Evolutionary conservation across 1,140 invertebrate species (phyloP).

Genomic region (Oedothorax gibbosus): DNA sequence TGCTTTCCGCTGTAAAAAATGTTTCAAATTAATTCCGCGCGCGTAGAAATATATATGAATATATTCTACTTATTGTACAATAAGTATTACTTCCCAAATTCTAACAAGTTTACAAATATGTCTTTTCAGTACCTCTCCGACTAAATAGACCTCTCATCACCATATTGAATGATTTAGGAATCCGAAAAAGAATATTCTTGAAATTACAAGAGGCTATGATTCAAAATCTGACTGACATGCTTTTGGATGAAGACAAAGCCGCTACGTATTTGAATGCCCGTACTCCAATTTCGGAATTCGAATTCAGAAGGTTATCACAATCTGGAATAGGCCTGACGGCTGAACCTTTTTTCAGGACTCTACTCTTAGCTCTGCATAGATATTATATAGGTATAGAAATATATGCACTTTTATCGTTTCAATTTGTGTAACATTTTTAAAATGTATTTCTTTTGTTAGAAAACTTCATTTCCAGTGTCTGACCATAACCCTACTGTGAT

Average conservation of each 20-base stretch:
- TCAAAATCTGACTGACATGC: constrained; percentile 51
- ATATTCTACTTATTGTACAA: neutral
- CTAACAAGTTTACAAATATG: neutral
- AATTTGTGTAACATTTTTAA: too few species aligned
- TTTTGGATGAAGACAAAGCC: constrained; percentile 59
- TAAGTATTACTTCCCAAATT: neutral
- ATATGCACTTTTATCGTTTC: too few species aligned
- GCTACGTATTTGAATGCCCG: constrained; percentile 16
- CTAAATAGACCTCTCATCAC: constrained; percentile 63
- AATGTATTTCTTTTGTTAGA: too few species aligned
- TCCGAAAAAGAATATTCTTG: constrained; percentile 45
- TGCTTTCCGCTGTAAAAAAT: neutral
- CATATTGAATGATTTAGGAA: constrained; percentile 63
- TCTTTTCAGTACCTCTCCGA: constrained; percentile 47
- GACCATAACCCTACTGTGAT: too few species aligned
- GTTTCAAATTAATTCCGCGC: neutral
- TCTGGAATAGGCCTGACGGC: constrained; percentile 52
- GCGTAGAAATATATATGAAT: too few species aligned
- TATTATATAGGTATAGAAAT: constrained; percentile 35
- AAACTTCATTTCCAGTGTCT: too few species aligned
- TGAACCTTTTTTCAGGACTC: constrained; percentile 61
- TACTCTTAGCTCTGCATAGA: constrained; percentile 42
- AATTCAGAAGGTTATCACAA: constrained; percentile 19
- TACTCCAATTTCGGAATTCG: neutral
- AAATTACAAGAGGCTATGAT: constrained; percentile 51